Evolutionary conservation across 2,888 invertebrate species (phyloP).

Genomic region (Drosophila diplacantha): DNA sequence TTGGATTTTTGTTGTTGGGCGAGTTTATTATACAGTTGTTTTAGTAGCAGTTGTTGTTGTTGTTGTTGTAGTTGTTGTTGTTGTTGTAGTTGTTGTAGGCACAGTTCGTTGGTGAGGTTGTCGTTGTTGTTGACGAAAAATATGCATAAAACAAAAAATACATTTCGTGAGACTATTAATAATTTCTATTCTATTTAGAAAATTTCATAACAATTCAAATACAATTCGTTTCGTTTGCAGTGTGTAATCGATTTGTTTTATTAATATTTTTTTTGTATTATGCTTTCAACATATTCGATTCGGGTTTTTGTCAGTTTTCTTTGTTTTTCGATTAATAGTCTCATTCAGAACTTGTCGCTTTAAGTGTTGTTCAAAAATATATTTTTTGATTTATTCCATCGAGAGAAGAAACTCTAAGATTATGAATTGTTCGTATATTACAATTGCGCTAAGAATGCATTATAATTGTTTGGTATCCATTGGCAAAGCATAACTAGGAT

Average conservation of each 20-base stretch:
- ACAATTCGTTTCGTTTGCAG: conserved; percentile 27
- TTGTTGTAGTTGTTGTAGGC: conserved; percentile 51
- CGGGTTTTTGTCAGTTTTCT: conserved; percentile 24
- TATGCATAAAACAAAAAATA: conserved; percentile 76
- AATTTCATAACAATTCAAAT: conserved; percentile 46
- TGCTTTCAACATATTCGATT: conserved; percentile 39
- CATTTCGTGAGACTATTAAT: conserved; percentile 77
- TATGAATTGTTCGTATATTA: conserved; percentile 52
- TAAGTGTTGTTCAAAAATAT: conserved; percentile 71
- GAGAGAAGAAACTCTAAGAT: conserved; percentile 34
- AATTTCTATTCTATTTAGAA: conserved; percentile 48
- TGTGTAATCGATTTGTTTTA: conserved; percentile 21
- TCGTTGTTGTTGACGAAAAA: conserved; percentile 69
- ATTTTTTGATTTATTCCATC: conserved; percentile 65
- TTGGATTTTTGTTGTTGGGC: conserved; percentile 30
- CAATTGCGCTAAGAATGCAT: conserved; percentile 51
- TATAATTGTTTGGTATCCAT: conserved; percentile 32
- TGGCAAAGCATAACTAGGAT: conserved; percentile 42
- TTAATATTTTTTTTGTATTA: conserved; percentile 13
- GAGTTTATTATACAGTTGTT: conserved; percentile 38
- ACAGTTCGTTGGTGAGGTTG: conserved; percentile 57
- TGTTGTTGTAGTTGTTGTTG: conserved; percentile 60
- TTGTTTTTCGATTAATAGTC: conserved; percentile 75
- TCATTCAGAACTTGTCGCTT: conserved; percentile 77
- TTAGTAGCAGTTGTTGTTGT: conserved; percentile 26